phyloP scores from a whole-genome alignment of 2,113 vertebrate genomes.

The Ciconia boyciana region DNA sequence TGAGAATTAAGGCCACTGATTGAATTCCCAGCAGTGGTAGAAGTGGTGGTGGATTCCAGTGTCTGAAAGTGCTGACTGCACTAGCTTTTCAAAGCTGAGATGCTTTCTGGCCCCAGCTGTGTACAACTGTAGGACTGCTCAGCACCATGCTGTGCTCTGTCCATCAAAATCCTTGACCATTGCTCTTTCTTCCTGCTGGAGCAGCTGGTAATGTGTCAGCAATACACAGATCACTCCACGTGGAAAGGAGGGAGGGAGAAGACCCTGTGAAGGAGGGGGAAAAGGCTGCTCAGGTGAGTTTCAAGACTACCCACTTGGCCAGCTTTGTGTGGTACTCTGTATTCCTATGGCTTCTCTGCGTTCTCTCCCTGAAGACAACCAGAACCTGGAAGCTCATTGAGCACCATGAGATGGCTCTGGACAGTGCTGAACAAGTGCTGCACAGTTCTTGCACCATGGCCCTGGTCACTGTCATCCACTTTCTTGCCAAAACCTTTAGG shows the following conservation, averaged over 20 bases:
- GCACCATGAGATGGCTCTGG: not conserved
- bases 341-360: not conserved
- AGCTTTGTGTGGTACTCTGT: not conserved
- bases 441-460: rapidly evolving
- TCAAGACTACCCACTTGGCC: not conserved
- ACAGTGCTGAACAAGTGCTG: not conserved
- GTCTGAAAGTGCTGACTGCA: not conserved
- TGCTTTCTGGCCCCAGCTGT: not conserved
- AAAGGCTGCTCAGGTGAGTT: not conserved
- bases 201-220: not conserved
- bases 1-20: not conserved
- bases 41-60: not conserved
- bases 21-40: not conserved
- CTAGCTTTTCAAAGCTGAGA: not conserved
- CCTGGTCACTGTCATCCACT: too few relatives aligned
- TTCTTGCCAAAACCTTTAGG: not conserved
- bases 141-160: not conserved
- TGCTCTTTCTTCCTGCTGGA: not conserved
- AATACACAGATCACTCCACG: too few relatives aligned
- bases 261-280: not conserved
- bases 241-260: not conserved
- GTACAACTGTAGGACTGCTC: not conserved
- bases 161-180: not conserved
- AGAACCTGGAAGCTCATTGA: not conserved
- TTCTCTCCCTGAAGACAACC: not conserved